Base-by-base conservation (phyloP, 2,113 vertebrate genomes). In the Podiceps cristatus region DNA sequence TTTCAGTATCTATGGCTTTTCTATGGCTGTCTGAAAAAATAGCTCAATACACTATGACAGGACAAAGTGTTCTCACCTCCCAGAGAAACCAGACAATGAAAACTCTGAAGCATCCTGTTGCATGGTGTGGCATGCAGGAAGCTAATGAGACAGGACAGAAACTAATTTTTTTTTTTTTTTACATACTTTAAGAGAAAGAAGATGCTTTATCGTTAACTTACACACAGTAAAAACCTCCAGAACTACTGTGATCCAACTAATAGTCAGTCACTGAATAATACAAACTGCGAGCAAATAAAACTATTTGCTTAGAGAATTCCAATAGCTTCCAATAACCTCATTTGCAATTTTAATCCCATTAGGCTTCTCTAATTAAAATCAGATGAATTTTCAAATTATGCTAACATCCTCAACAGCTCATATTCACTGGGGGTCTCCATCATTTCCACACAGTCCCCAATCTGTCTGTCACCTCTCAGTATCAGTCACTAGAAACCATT, bases 281-380 rank as follows among this genome's bases (percentile, higher is more conserved):
- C 37, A 82, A 79, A 68, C 35, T 11, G 10, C 35, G 27, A 33
- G 20, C 19, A 95, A 80, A 86, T 40, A 64, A 56, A 79, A 8
- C 33, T 33, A 18, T 60, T 83, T 91, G 23, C 29, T 86, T 52
- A 73, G 50, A 86, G 50, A 76, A 80, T 44, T 62, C 68, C 79
- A 72, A 59, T 5, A 45, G 37, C 49, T 66, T 52, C 75, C 20
- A 40, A 28, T 33, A 82, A 56, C 9, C 94, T 73, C 23, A 64
- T 86, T 79, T 68, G 50, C 58, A 45, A 64, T 62, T 91, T 76
- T 88, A 93, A 91, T 80, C 89, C 67, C 91, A 69, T 45, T 60
- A 76, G 63, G 12, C 45, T 49, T 86, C 53, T 76, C 53, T 89
- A 94, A 93, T 94, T 94, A 93, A 96, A 93, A 83, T 80, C 66